phyloP scores from a whole-genome alignment of 92 coral and sea anemone species.

The Umimayanthus chanpuru region DNA sequence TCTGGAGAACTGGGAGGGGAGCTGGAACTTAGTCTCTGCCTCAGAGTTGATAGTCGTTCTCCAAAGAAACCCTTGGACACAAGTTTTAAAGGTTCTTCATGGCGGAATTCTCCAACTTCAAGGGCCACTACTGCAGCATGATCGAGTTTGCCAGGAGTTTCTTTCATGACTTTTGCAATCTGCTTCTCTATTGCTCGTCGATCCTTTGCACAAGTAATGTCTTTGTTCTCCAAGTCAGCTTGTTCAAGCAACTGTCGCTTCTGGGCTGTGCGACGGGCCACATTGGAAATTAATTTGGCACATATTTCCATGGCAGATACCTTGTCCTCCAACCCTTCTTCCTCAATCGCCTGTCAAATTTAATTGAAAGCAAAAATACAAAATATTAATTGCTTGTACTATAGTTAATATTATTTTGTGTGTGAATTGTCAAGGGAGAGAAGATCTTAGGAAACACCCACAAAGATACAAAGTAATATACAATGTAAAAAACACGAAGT shows the following conservation, averaged over 20 bases:
- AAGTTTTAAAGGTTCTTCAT: constrained; percentile 64
- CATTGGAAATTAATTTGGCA: constrained; percentile 88
- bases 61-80: constrained; percentile 59
- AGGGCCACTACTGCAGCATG: constrained; percentile 98
- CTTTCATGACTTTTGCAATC: constrained; percentile 64
- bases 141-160: constrained; percentile 92
- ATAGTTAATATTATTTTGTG: too few species aligned
- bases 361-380: not conserved
- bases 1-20: constrained; percentile 44
- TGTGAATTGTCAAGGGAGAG: not conserved
- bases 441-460: too few species aligned
- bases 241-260: constrained; percentile 77
- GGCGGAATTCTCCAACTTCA: constrained; percentile 89
- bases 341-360: constrained; percentile 72
- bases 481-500: too few species aligned
- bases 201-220: constrained; percentile 28
- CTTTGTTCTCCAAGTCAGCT: constrained; percentile 58
- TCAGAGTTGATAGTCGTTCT: constrained; percentile 22
- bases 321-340: constrained; percentile 75
- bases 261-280: constrained; percentile 73
- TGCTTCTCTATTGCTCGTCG: constrained; percentile 62
- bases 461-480: too few species aligned
- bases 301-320: constrained; percentile 87
- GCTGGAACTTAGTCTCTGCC: constrained; percentile 31
- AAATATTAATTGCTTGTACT: too few species aligned